Evolutionary conservation across 2,797 vertebrate genomes (phyloP), one percentile per base, ranked within the genome.

Genomic region (Peromyscus eremicus): DNA sequence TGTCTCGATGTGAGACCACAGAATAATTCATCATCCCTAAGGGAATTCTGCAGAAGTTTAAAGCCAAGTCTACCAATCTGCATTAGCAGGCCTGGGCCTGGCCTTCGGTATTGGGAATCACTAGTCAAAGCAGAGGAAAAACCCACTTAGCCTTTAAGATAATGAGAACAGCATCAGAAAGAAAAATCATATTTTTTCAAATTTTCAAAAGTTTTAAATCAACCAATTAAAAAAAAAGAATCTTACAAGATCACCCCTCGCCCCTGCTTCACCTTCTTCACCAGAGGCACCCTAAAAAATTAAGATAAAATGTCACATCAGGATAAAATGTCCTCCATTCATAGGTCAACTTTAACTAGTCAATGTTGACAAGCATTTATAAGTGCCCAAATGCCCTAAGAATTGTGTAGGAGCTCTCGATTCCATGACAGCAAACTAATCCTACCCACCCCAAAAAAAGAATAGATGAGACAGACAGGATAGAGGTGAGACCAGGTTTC

Each of bases 181-280:
- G 57, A 79, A 79, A 77, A 62, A 29, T 6, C 14, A 25, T 14
- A 12, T 52, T 55, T 87, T 75, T 76, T 62, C 27, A 23, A 46
- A 19, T 10, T 34, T 60, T 25, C 13, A 23, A 95, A 43, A 55
- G 0, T 3, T 86, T 25, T 66, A 62, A 62, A 77, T 85, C 81
- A 92, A 97, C 62, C 16, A 93, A 40, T 37, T 94, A 3, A 94
- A 89, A 84, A 40, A 86, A 0, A 13, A 49, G 85, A 0, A 7
- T 98, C 99, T 99, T 99, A 99, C 99, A 96, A 98, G 94, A 68
- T 99, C 99, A 89, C 99, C 99, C 98, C 99, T 99, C 92, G 99
- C 99, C 98, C 99, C 99, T 96, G 99, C 96, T 98, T 99, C 99
- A 97, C 99, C 99, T 98, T 99, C 99, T 97, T 99, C 99, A 97